Evolutionary conservation across 1,140 invertebrate genomes (phyloP).

Genomic region (Zaprionus inermis): DNA sequence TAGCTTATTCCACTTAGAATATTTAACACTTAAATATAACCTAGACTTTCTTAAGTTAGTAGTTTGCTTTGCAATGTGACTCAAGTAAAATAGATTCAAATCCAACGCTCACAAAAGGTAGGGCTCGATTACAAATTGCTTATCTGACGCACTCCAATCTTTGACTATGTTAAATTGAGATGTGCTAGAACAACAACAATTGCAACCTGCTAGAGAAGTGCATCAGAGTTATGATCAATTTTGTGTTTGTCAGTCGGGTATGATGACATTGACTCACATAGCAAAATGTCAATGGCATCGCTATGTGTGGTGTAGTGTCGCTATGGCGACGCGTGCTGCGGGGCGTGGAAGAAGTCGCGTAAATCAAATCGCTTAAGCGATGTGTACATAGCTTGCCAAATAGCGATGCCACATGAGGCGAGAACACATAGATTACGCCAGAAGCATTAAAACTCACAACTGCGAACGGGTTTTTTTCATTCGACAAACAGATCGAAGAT

Average conservation of each 20-base stretch:
- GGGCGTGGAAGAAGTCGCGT: conserved; percentile 16
- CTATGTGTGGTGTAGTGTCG: background rate
- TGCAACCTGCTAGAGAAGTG: conserved; percentile 32
- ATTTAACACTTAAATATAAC: no score
- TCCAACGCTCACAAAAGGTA: background rate
- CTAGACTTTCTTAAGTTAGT: no score
- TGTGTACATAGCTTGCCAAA: conserved; percentile 23
- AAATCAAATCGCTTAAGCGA: conserved; percentile 23
- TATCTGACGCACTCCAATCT: conserved; percentile 41
- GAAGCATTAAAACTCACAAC: conserved; percentile 15
- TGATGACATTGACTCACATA: conserved; percentile 41
- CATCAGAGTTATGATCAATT: conserved; percentile 32
- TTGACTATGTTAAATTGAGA: conserved; percentile 13
- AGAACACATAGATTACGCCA: conserved; percentile 20
- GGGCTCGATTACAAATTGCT: background rate
- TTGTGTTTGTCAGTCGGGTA: conserved; percentile 20
- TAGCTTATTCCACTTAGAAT: no score
- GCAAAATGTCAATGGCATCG: conserved; percentile 41
- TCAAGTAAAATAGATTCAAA: background rate
- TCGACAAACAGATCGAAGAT: background rate
- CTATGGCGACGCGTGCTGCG: no score
- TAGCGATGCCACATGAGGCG: conserved; percentile 17
- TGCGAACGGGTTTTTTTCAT: background rate
- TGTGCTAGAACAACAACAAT: conserved; percentile 36
- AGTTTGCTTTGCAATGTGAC: no score